A percentile compares a stretch with the other conserved stretches of the same genome.
Conservation (phyloP, 2,888 invertebrate genomes). For the Penaeus monodon region DNA sequence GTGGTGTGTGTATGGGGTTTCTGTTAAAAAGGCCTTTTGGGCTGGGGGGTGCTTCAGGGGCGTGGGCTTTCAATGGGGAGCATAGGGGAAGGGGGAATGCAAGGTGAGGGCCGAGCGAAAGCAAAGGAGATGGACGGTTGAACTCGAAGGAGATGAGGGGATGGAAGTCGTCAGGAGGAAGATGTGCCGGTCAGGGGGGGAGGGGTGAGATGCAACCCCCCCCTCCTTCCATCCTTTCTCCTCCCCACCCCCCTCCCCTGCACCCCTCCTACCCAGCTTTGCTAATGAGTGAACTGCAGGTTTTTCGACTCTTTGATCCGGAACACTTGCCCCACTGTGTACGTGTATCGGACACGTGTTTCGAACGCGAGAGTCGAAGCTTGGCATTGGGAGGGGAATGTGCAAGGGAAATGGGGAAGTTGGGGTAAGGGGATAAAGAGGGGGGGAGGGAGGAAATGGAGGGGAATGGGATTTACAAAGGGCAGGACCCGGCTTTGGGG, state of each 20-base stretch:
- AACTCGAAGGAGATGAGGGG: too few species aligned
- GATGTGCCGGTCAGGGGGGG: not conserved
- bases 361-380: constrained; percentile 4
- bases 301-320: not conserved
- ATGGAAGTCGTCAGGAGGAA: not conserved
- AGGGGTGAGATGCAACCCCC: not conserved
- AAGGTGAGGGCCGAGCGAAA: too few species aligned
- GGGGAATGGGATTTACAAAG: not conserved
- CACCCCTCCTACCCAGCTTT: not conserved
- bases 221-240: not conserved
- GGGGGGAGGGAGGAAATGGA: not conserved
- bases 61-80: too few species aligned
- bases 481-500: too few species aligned
- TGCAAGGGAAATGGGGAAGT: not conserved
- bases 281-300: not conserved
- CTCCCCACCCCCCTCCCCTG: not conserved
- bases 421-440: not conserved
- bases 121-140: too few species aligned
- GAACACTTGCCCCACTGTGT: not conserved
- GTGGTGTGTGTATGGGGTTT: too few species aligned
- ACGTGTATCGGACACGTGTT: not conserved
- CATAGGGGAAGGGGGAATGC: too few species aligned
- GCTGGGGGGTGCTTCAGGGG: too few species aligned
- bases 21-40: too few species aligned
- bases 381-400: not conserved